phyloP scores from a whole-genome alignment of 2,113 vertebrate species.

The Podarcis cretensis region DNA sequence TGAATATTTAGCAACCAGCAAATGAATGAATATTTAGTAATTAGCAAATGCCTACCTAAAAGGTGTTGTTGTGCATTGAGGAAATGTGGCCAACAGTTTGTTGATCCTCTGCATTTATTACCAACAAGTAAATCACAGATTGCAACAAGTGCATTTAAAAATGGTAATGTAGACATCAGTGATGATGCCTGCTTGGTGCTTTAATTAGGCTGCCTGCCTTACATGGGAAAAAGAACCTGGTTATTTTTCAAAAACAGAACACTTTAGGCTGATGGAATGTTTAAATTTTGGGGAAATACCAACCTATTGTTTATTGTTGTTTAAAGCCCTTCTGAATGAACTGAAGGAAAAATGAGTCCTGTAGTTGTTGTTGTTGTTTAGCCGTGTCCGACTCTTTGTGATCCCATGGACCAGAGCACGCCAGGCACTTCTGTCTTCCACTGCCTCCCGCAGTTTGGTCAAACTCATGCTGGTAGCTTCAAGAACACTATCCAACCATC shows the following conservation, averaged over 20 bases:
- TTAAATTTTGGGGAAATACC: not conserved
- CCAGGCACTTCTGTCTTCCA: no score
- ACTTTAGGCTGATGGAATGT: not conserved
- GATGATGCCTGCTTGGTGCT: not conserved
- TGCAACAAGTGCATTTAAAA: not conserved
- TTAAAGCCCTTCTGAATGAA: not conserved
- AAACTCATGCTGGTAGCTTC: no score
- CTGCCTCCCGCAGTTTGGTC: no score
- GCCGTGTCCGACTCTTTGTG: no score
- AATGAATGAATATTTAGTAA: slow-evolving; percentile 3
- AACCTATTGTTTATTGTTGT: not conserved
- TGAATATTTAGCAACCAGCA: not conserved
- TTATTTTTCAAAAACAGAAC: not conserved
- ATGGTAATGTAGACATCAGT: not conserved
- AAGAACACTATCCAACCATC: no score
- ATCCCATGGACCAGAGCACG: no score
- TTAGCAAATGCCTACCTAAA: not conserved
- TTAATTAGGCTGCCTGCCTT: not conserved
- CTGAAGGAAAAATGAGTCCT: no score
- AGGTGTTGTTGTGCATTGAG: not conserved
- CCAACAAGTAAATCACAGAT: not conserved
- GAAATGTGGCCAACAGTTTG: not conserved
- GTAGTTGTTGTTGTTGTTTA: no score
- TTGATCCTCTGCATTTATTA: not conserved
- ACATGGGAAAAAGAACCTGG: not conserved